Evolutionary conservation across 1,140 invertebrate genomes (phyloP).

Genomic region (Diorhabda elongata): DNA sequence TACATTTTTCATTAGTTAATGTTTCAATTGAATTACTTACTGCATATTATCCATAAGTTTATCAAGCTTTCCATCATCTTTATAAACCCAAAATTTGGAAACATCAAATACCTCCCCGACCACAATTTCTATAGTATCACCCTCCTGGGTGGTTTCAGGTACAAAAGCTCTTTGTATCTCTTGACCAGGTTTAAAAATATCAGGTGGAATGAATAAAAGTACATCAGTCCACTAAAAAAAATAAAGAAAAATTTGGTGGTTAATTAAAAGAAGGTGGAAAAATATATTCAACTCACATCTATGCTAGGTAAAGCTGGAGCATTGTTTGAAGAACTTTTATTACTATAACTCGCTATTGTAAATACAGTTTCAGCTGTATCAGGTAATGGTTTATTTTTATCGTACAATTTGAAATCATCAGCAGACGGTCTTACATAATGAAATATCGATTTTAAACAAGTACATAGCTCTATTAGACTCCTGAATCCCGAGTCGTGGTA

Average conservation of each 20-base stretch:
- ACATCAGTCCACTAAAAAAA: conserved; percentile 23
- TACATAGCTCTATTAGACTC: conserved; percentile 28
- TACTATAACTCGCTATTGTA: conserved; percentile 25
- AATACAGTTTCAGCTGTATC: conserved; percentile 15
- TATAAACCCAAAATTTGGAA: conserved; percentile 40
- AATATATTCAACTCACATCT: conserved; percentile 1
- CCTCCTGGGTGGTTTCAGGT: conserved; percentile 13
- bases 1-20: too few species aligned
- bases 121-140: conserved; percentile 30
- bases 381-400: conserved; percentile 25
- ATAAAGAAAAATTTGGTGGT: not conserved
- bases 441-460: conserved; percentile 24
- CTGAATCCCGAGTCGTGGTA: conserved; percentile 19
- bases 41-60: conserved; percentile 37
- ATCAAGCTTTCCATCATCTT: conserved; percentile 23
- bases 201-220: conserved; percentile 17
- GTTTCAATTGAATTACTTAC: conserved; percentile 9
- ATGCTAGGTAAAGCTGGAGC: not conserved
- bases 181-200: conserved; percentile 22
- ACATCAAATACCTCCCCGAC: conserved; percentile 38
- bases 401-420: conserved; percentile 29
- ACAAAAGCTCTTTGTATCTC: conserved; percentile 31
- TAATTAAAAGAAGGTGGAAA: not conserved
- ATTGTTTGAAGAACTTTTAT: too few species aligned
- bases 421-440: conserved; percentile 22